Base-by-base conservation (phyloP, 2,113 vertebrate species). In the Cathartes aura region DNA sequence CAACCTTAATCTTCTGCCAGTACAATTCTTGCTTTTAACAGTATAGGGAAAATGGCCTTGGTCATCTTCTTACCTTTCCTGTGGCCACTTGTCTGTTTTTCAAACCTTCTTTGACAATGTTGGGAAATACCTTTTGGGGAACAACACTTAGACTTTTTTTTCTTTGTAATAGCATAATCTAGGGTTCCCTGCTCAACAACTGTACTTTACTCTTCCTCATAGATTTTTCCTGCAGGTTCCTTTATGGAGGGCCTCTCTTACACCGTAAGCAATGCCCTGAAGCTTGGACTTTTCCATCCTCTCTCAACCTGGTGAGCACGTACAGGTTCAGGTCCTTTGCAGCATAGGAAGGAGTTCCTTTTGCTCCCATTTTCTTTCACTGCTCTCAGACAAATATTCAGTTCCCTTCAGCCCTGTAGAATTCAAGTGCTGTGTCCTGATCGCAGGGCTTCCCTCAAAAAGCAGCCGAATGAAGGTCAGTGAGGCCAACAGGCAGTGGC, bases 381-480 rank as follows among this genome's bases (percentile, higher is more conserved):
- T 14, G 8, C 59, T 87, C 13, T 78, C 90, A 53, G 40, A 16
- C 1, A 12, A 78, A 56, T 71, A 26, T 3, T 76, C 34, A 32
- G 17, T 42, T 79, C 22, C 20, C 13, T 9, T 67, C 30, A 72
- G 45, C 11, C 32, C 55, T 47, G 43, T n/a, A 62, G 48, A 47
- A 56, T 78, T 73, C 18, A 36, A 58, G 9, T 34, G 30, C 52
- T 50, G 32, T 38, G 16, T 70, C 43, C 50, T 74, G 32, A 4
- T 53, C 0, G 0, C 1, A 1, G 1, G 5, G 5, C 21, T 5
- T 72, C 18, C 13, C 64, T 78, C 59, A 12, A 62, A 79, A 82
- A 67, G 15, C 48, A 79, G 34, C 26, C 1, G 1, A 30, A 29
- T 29, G 24, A 40, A 42, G 22, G 29, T 63, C 56, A 75, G 43